phyloP scores from a whole-genome alignment of 2,113 vertebrate genomes.

The Phalacrocorax brasilianus region DNA sequence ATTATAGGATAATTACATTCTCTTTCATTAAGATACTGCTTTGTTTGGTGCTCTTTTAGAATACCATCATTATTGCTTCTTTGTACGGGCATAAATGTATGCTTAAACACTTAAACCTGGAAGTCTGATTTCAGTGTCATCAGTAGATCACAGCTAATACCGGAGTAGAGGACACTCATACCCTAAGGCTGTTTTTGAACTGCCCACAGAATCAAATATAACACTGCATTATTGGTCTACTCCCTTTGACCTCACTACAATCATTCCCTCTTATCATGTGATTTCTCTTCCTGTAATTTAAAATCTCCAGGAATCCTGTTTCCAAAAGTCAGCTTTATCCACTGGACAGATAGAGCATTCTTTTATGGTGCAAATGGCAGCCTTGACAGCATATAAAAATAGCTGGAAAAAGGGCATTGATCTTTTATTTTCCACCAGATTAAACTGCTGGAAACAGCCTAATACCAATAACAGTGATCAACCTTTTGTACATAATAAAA shows the following conservation, averaged over 20 bases:
- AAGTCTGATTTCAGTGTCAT: neutral
- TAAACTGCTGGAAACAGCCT: neutral
- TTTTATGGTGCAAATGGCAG: neutral
- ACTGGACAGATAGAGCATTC: neutral
- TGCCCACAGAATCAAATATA: neutral
- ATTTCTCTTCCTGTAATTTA: neutral
- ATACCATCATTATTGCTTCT: neutral
- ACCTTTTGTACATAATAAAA: neutral
- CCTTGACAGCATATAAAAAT: neutral
- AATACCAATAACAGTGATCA: neutral
- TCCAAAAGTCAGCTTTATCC: conserved; percentile 5
- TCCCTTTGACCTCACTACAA: neutral
- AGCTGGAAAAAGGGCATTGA: neutral
- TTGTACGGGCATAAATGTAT: neutral
- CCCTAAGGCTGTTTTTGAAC: neutral
- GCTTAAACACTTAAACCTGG: neutral
- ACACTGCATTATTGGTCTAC: neutral
- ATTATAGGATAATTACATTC: neutral
- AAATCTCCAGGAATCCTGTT: neutral
- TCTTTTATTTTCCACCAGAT: neutral
- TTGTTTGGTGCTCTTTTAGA: neutral
- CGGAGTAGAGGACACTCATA: neutral
- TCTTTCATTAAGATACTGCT: neutral
- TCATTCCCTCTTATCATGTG: neutral
- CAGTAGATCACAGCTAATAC: neutral